These are phyloP conservation scores for Diadegma fenestrale DNA, from an alignment of 2,888 invertebrate species.

Conservation along the genomic window DNA sequence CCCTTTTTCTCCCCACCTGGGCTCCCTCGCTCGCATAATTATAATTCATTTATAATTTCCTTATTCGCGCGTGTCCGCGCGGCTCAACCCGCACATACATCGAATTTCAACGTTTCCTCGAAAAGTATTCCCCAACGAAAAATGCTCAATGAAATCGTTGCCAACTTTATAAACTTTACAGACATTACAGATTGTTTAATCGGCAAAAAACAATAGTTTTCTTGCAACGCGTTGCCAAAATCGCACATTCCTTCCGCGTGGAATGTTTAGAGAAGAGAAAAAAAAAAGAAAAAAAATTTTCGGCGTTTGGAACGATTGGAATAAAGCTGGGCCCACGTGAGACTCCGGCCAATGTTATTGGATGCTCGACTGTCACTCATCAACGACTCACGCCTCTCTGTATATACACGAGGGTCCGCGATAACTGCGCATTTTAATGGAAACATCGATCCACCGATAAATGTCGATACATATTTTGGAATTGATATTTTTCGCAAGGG, in stretches of 20 bases:
- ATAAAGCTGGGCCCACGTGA: not conserved
- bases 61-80: too few relatives aligned
- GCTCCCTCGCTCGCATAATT: too few relatives aligned
- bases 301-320: not conserved
- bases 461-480: not conserved
- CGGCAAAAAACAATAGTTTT: too few relatives aligned
- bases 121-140: too few relatives aligned
- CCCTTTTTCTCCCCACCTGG: not conserved
- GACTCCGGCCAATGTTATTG: not conserved
- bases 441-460: not conserved
- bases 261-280: not conserved
- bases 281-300: not conserved
- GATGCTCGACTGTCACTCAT: not conserved
- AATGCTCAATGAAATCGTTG: too few relatives aligned
- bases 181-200: too few relatives aligned
- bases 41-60: too few relatives aligned
- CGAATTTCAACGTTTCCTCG: too few relatives aligned
- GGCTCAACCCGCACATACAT: too few relatives aligned
- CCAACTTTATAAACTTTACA: too few relatives aligned
- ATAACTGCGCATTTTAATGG: conserved; percentile 1
- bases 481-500: not conserved
- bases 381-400: not conserved
- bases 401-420: not conserved
- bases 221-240: too few relatives aligned
- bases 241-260: not conserved